These are phyloP conservation scores for Rhynchotus rufescens DNA, from an alignment of 2,797 vertebrate species.

Conservation along the genomic window DNA sequence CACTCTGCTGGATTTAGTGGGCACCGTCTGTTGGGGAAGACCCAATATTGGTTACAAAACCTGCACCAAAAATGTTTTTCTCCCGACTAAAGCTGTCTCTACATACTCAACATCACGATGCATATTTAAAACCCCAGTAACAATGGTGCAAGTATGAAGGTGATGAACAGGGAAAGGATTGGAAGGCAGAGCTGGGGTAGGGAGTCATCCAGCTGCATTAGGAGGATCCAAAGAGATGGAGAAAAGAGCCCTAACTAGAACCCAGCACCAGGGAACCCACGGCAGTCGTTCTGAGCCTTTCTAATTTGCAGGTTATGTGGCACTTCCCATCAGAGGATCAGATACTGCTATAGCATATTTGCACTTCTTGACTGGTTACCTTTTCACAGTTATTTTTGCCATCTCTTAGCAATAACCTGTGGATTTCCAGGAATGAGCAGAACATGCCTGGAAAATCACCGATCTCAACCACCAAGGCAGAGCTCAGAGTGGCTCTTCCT, in stretches of 20 bases:
- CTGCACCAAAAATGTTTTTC: slow-evolving; percentile 29
- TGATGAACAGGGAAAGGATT: background rate
- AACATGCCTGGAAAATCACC: background rate
- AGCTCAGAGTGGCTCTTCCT: background rate
- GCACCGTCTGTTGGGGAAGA: background rate
- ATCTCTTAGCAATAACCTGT: slow-evolving; percentile 26
- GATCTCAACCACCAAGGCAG: background rate
- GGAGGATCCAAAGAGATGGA: background rate
- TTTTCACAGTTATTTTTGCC: slow-evolving; percentile 39
- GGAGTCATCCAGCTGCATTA: background rate
- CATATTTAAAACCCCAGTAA: slow-evolving; percentile 6
- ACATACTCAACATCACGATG: background rate
- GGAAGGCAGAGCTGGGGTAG: background rate
- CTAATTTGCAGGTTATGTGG: background rate
- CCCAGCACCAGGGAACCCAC: background rate
- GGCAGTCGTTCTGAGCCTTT: background rate
- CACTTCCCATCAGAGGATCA: background rate
- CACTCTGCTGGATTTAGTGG: slow-evolving; percentile 38
- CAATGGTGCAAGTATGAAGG: background rate
- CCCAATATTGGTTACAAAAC: background rate
- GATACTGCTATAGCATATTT: background rate
- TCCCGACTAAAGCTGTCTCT: slow-evolving; percentile 20
- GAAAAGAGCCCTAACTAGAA: background rate
- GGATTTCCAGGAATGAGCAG: slow-evolving; percentile 57
- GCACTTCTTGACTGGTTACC: background rate